Evolutionary conservation across 2,113 vertebrate genomes (phyloP), one percentile per base, ranked within the genome.

Genomic region (Ochotona curzoniae): DNA sequence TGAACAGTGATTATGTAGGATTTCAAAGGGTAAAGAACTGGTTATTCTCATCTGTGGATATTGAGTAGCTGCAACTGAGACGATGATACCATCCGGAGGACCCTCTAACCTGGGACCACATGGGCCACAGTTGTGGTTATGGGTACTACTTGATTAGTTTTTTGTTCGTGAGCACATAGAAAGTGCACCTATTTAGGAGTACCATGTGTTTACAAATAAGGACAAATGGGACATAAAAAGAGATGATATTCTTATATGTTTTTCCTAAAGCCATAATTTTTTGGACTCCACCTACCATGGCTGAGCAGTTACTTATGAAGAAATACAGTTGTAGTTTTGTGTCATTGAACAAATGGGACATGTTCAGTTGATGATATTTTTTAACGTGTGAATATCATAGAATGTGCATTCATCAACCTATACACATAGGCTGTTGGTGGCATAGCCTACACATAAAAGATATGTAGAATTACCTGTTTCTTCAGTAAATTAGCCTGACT

Each of bases 141-240:
- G 2, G 13, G 30, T 94, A 69, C 32, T 91, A 90, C 35, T 88
- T 87, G 3, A 66, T 89, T 35, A 84, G 35, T 44, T 21, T n/a
- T 73, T 93, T 61, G 51, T 91, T 94, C 25, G 44, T 84, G 74
- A 89, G 32, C 15, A 80, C 66, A 73, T 83, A 49, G 4, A 86
- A 38, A 70, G 57, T 94, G 47, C 17, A 79, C 49, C 18, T 75
- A 88, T 71, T 76, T 75, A 69, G 44, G 44, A 82, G n/a, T 14
- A 18, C 30, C 25, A 8, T 84, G 32, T 67, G 18, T 30, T 63
- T 14, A 74, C 49, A 83, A 1, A 57, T 35, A 5, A 93, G 75
- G 35, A 87, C 23, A 15, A 80, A 1, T 90, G 25, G 23, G 49
- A 57, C 66, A 61, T 30, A 63, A 28, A 32, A 81, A 70, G 18